A percentile compares a stretch with the other conserved stretches of the same genome.
Conservation (phyloP, 2,113 vertebrate species). For the Hydropotes inermis region DNA sequence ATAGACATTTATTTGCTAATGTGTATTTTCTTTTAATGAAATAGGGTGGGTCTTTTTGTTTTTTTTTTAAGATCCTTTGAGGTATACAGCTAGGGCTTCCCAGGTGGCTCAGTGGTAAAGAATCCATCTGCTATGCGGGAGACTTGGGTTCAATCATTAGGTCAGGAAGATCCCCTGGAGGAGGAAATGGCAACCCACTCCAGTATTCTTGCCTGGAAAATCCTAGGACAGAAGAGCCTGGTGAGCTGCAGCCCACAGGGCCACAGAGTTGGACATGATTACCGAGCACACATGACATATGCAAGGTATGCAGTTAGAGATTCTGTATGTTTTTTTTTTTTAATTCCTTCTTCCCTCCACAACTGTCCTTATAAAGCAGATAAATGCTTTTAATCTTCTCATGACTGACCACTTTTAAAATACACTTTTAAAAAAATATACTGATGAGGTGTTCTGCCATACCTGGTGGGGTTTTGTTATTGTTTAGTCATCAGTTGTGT, state of each 20-base stretch:
- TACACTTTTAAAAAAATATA: not conserved
- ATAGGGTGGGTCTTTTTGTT: not conserved
- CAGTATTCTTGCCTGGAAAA: not conserved
- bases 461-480: not conserved
- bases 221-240: not conserved
- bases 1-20: not conserved
- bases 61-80: not conserved
- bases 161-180: not conserved
- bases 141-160: not conserved
- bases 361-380: not conserved
- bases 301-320: not conserved
- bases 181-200: not conserved
- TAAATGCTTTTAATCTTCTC: not conserved
- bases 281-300: accelerated
- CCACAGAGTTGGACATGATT: not conserved
- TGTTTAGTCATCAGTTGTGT: not conserved
- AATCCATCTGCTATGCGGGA: not conserved
- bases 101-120: not conserved
- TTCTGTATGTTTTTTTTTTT: not conserved
- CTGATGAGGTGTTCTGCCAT: not conserved
- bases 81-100: not conserved
- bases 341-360: not conserved
- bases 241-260: not conserved
- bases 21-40: not conserved
- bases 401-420: not conserved